These are phyloP conservation scores for Microplitis mediator DNA, from an alignment of 1,140 invertebrate genomes.

Conservation along the genomic window DNA sequence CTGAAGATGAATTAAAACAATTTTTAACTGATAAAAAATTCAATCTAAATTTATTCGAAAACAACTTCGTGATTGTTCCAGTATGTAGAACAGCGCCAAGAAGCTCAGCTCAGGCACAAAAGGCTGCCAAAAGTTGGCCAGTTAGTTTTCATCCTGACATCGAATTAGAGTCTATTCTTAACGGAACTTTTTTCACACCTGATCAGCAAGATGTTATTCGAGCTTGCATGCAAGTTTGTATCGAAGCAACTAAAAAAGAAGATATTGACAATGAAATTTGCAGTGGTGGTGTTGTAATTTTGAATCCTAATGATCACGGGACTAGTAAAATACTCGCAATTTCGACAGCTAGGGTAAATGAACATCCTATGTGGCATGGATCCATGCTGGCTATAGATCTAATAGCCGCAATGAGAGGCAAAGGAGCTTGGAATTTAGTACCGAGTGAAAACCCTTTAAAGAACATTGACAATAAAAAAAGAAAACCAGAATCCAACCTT, in stretches of 20 bases:
- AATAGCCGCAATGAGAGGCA: conserved; percentile 81
- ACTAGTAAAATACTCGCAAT: conserved; percentile 65
- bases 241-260: conserved; percentile 63
- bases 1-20: conserved; percentile 54
- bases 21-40: conserved; percentile 61
- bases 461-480: conserved; percentile 30
- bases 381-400: conserved; percentile 85
- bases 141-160: conserved; percentile 84
- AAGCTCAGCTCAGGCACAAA: conserved; percentile 72
- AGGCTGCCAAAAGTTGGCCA: conserved; percentile 74
- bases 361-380: conserved; percentile 83
- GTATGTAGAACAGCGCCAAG: conserved; percentile 70
- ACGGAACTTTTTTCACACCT: conserved; percentile 68
- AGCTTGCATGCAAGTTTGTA: conserved; percentile 67
- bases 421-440: conserved; percentile 71
- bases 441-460: neutral
- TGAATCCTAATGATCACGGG: conserved; percentile 69
- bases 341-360: conserved; percentile 66
- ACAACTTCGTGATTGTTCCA: conserved; percentile 62
- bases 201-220: conserved; percentile 67
- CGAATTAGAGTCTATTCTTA: conserved; percentile 70
- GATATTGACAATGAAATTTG: conserved; percentile 43
- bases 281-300: conserved; percentile 67
- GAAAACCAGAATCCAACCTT: conserved; percentile 39
- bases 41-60: conserved; percentile 61